phyloP scores from a whole-genome alignment of 2,888 invertebrate species.

The Cheilosia pagana region DNA sequence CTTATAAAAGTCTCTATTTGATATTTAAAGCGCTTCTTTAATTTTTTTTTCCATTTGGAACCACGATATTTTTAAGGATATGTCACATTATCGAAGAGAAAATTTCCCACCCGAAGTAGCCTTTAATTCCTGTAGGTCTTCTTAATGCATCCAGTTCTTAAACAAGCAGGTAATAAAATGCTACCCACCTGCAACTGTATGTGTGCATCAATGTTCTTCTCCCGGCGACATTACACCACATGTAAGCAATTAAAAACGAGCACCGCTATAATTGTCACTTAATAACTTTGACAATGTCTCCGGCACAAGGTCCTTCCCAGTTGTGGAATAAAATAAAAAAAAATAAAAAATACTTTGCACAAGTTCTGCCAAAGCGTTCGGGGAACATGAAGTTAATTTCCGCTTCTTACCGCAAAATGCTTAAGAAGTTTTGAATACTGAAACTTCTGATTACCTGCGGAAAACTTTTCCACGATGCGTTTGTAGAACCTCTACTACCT shows the following conservation, averaged over 20 bases:
- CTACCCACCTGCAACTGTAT: no score
- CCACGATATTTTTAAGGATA: no score
- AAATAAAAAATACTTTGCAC: conserved; percentile 43
- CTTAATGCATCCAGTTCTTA: no score
- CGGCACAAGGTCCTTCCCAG: conserved; percentile 27
- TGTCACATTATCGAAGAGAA: no score
- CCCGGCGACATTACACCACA: conserved; percentile 8
- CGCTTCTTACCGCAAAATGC: conserved; percentile 61
- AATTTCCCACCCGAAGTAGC: no score
- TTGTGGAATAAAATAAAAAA: conserved; percentile 33
- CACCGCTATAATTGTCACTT: conserved; percentile 66
- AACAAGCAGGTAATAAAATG: no score
- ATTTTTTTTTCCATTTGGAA: no score
- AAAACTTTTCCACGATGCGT: conserved; percentile 63
- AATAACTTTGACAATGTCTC: conserved; percentile 60
- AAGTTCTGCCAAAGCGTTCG: conserved; percentile 30
- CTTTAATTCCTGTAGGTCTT: no score
- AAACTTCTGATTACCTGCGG: conserved; percentile 68
- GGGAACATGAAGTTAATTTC: conserved; percentile 68
- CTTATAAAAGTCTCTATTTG: no score
- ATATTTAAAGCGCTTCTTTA: no score
- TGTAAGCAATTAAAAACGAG: conserved; percentile 62
- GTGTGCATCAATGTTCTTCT: not conserved
- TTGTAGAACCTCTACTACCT: conserved; percentile 21
- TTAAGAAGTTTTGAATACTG: conserved; percentile 52